Base-by-base conservation (phyloP, 2,888 invertebrate genomes). In the Saturnia pavonia region DNA sequence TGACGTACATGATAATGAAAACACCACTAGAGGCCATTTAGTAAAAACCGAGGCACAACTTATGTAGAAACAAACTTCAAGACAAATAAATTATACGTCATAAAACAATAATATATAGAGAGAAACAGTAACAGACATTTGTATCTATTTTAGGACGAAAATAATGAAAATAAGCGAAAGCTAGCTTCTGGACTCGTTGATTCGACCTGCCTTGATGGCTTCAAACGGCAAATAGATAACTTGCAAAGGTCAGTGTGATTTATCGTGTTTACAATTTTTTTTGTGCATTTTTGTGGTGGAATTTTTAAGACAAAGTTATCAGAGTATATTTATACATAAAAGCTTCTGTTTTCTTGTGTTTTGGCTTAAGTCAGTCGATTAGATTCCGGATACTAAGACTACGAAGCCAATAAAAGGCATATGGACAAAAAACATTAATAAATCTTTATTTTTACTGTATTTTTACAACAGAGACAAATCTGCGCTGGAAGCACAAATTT, bases 151-250 rank as follows among this genome's bases (percentile, higher is more conserved):
- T 73, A 93, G 94, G 94, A 94, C 7, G 94, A 94, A 75, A 94
- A 94, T 70, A 92, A 89, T 73, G 94, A 94, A 60, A 93, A 92
- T 71, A 92, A 94, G 75, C 90, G 93, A 54, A 94, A 94, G 73
- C 77, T 94, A 1, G 92, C 94, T 73, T 91, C 93, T 69, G 94
- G 94, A 69, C 88, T 94, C 40, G 91, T 94, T 70, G 95, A 94
- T 76, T 94, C 94, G 63, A 91, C 94, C 7, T 95, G 95, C 74
- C 94, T 95, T 48, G 95, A 96, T 63, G 92, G 95, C 48, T 96
- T 96, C 81, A 96, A 95, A 80, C 94, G 96, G 72, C 96, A 97
- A 86, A 95, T 97, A 70, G 97, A 97, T 76, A 94, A 94, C 72
- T 88, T 97, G 74, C 96, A 96, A 80, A 95, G 95, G 96, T 96